Conservation (phyloP, 1,140 invertebrate genomes). For the Aphis gossypii region DNA sequence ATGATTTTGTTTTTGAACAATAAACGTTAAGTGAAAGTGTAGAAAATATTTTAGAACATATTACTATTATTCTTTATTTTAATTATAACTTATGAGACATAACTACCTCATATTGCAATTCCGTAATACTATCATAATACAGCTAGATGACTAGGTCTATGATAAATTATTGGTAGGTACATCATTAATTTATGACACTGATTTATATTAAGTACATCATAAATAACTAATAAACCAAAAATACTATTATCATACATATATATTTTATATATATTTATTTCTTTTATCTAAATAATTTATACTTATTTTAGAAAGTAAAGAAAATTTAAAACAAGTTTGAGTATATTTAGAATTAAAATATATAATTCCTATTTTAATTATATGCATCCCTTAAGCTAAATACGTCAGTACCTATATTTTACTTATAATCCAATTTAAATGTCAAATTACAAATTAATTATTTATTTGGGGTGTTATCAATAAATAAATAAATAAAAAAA, state of each 20-base stretch:
- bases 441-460: neutral
- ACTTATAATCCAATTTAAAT: neutral
- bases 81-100: neutral
- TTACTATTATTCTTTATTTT: neutral
- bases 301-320: conserved; percentile 17
- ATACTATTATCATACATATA: neutral
- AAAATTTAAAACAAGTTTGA: conserved; percentile 6
- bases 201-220: neutral
- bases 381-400: neutral
- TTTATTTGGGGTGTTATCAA: no score
- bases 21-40: conserved; percentile 10
- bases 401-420: neutral
- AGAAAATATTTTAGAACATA: neutral
- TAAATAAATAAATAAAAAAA: no score
- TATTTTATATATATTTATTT: neutral
- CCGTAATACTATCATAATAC: neutral
- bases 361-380: neutral
- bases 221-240: neutral
- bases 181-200: neutral
- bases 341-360: neutral
- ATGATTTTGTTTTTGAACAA: neutral
- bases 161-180: neutral
- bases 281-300: neutral
- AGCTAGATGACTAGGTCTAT: neutral
- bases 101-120: neutral